Percentiles rank a stretch among this genome's conserved stretches.
These are phyloP conservation scores for Scaptomyza hsui DNA, from an alignment of 1,140 invertebrate genomes.

Conservation along the genomic window DNA sequence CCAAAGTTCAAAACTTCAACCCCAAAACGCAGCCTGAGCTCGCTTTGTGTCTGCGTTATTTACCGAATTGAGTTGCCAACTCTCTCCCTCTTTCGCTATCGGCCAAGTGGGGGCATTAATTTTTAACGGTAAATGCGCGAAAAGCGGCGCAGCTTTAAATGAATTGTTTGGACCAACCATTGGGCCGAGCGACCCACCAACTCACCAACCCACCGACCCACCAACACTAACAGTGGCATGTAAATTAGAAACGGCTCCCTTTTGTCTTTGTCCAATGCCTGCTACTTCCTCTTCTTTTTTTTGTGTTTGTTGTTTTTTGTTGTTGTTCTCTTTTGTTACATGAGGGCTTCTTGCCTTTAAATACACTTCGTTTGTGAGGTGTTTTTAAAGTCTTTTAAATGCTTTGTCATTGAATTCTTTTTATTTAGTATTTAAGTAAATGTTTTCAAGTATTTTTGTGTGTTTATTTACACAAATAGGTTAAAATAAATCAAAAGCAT, in stretches of 20 bases:
- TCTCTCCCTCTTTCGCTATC: conserved; percentile 12
- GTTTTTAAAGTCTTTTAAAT: background rate
- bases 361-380: conserved; percentile 14
- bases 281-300: conserved; percentile 41
- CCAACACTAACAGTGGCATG: conserved; percentile 46
- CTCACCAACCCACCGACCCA: background rate
- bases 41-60: conserved; percentile 56
- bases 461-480: too few relatives aligned
- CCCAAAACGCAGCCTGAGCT: conserved; percentile 11
- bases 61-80: conserved; percentile 70
- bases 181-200: background rate
- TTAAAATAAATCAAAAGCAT: too few relatives aligned
- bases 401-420: background rate
- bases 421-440: too few relatives aligned
- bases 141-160: conserved; percentile 73
- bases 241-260: conserved; percentile 75
- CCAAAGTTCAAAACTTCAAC: conserved; percentile 15
- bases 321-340: conserved; percentile 32
- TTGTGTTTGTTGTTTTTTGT: conserved; percentile 18
- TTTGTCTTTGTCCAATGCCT: conserved; percentile 46
- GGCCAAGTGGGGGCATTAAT: conserved; percentile 73
- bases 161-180: conserved; percentile 59
- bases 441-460: too few relatives aligned
- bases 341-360: conserved; percentile 29
- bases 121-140: conserved; percentile 81